Percentiles rank a stretch among this genome's conserved stretches.
These are phyloP conservation scores for Morinoia aosen DNA, from an alignment of 2,888 invertebrate genomes.

Conservation along the genomic window DNA sequence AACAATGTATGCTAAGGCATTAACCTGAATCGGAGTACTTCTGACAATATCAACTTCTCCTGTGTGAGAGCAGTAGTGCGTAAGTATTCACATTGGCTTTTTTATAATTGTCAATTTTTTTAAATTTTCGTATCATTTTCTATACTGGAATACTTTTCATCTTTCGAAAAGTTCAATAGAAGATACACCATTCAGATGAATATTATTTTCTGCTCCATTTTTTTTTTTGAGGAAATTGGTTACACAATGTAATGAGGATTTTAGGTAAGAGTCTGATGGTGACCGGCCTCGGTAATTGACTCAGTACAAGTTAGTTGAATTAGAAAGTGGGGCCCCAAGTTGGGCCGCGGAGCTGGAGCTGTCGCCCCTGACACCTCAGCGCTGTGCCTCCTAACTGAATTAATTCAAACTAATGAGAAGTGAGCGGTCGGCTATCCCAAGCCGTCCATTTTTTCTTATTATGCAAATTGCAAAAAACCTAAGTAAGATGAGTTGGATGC, in stretches of 20 bases:
- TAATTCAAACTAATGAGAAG: slow-evolving; percentile 12
- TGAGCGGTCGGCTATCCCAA: slow-evolving; percentile 10
- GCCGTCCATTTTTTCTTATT: not conserved
- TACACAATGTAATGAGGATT: not conserved
- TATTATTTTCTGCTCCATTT: not conserved
- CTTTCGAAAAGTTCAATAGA: not conserved
- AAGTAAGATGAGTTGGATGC: not conserved
- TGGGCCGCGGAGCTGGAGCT: not conserved
- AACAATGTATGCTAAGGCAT: too few species aligned
- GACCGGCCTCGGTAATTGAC: not conserved
- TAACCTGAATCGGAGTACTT: too few species aligned
- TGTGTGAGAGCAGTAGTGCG: too few species aligned
- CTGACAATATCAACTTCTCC: too few species aligned
- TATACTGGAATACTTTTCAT: not conserved
- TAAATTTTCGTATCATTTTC: not conserved
- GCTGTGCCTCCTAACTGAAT: not conserved
- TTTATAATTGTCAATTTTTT: not conserved
- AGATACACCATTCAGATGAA: not conserved
- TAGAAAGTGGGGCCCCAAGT: not conserved
- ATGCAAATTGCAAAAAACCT: slow-evolving; percentile 3
- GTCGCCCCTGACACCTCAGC: slow-evolving; percentile 17
- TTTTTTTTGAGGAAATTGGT: not conserved
- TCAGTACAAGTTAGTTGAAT: slow-evolving; percentile 32
- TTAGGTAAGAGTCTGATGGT: not conserved
- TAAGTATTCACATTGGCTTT: too few species aligned